Conservation (phyloP, 2,113 vertebrate genomes). For the Willisornis vidua region DNA sequence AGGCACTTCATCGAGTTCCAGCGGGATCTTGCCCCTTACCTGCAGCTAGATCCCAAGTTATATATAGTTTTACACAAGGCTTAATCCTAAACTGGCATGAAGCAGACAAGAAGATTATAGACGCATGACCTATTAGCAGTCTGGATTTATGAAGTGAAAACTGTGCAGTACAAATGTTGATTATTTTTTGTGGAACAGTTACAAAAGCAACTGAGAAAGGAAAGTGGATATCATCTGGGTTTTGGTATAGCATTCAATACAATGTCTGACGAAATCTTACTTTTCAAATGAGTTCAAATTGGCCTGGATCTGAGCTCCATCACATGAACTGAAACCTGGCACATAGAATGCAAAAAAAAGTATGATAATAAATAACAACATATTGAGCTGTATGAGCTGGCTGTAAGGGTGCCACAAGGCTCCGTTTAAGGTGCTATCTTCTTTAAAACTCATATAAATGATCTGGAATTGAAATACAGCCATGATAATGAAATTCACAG, state of each 20-base stretch:
- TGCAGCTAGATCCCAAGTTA: constrained; percentile 18
- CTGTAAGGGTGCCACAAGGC: not conserved
- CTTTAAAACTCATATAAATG: not conserved
- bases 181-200: constrained; percentile 50
- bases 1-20: not conserved
- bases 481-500: constrained; percentile 18
- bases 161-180: constrained; percentile 5
- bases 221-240: constrained; percentile 42
- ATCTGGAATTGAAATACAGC: not conserved
- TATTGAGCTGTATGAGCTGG: not conserved
- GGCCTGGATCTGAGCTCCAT: not conserved
- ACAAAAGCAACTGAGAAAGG: constrained; percentile 50
- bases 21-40: not conserved
- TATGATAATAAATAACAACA: not conserved
- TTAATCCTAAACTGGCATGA: not conserved
- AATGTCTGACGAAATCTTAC: not conserved
- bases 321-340: not conserved
- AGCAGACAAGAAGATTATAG: constrained; percentile 24
- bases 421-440: not conserved
- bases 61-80: not conserved
- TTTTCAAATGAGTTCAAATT: not conserved
- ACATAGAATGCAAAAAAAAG: not conserved
- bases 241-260: constrained; percentile 20
- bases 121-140: constrained; percentile 29
- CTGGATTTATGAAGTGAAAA: constrained; percentile 62